A percentile compares a stretch with the other conserved stretches of the same genome.
phyloP scores from a whole-genome alignment of 64 coral and sea anemone genomes.

The Porites lutea region DNA sequence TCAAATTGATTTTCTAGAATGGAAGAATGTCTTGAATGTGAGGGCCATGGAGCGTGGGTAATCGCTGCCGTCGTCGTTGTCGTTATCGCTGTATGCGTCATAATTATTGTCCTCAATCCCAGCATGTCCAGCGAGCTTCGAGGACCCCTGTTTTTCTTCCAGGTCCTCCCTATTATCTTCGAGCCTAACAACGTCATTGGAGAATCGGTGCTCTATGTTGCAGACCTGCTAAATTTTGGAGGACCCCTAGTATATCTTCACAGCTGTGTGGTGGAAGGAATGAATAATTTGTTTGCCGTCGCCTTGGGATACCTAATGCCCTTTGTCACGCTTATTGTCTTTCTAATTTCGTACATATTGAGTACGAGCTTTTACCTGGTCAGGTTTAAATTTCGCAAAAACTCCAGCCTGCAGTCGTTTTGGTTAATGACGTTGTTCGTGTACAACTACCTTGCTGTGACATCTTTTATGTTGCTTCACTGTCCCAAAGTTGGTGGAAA shows the following conservation, averaged over 20 bases:
- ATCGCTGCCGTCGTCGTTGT: conserved; percentile 22
- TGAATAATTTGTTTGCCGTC: conserved; percentile 71
- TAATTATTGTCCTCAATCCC: conserved; percentile 82
- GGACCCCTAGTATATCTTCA: conserved; percentile 67
- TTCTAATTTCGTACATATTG: conserved; percentile 78
- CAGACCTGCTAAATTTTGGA: conserved; percentile 75
- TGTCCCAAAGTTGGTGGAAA: conserved; percentile 76
- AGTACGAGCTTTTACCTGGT: conserved; percentile 62
- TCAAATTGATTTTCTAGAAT: not conserved
- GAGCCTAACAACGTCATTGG: conserved; percentile 60
- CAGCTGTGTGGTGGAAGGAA: conserved; percentile 76
- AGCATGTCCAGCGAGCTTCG: conserved; percentile 89
- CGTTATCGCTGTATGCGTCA: conserved; percentile 62
- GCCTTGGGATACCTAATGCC: conserved; percentile 80
- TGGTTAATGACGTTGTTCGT: conserved; percentile 89
- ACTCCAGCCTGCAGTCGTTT: conserved; percentile 84
- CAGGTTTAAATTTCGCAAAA: conserved; percentile 70
- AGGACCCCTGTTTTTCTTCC: conserved; percentile 89
- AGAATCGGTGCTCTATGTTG: conserved; percentile 33
- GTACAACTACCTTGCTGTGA: conserved; percentile 83
- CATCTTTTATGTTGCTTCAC: conserved; percentile 73
- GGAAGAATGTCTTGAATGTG: conserved; percentile 70
- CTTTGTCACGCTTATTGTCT: conserved; percentile 53
- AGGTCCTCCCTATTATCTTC: conserved; percentile 88
- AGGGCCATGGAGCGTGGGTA: conserved; percentile 56